Base-by-base conservation (phyloP, 2,888 invertebrate genomes). In the Fragum whitleyi region DNA sequence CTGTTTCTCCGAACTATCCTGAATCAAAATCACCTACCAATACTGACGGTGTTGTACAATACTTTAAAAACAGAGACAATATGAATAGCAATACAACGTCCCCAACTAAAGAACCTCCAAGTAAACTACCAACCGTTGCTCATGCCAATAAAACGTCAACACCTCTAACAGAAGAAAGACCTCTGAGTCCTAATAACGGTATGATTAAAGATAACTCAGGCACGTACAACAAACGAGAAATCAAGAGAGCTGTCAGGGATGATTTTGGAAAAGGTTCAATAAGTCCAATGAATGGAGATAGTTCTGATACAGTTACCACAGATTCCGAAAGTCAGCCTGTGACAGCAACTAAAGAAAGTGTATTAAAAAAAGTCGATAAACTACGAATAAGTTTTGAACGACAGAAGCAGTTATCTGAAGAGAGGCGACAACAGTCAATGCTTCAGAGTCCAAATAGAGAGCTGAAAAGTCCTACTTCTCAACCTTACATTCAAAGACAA, bases 351-450 rank as follows among this genome's bases (percentile, higher is more conserved):
- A 84, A 84, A 53, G 85, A 85, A 69, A 77, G 76, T 16, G 81
- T 79, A 5, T 39, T 85, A 28, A 77, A 57, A 21, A 72, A 77
- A 32, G 81, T 85, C 11, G 85, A 85, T 65, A 76, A 81, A 21
- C 57, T 85, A 1, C 77, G 85, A 70, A 55, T 81, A 72, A 81
- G 81, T 61, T 81, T 85, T 79, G 85, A 85, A 69, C 65, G 77
- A 47, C 77, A 81, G 57, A 85, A 81, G 67, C 83, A 79, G 55
- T n/a, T 74, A 21, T 74, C 70, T 68, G 77, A 83, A 36, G 79
- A 77, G 42, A 62, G 83, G 39, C 76, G 71, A n/a, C 77, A 81
- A 23, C 65, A 65, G 42, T 39, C 65, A 1, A 65, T 62, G 62
- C 62, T 62, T 3, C 62, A 62, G 36, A 71, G 73, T 42, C 75